phyloP scores from a whole-genome alignment of 2,113 vertebrate species.

The Onychostruthus taczanowskii region DNA sequence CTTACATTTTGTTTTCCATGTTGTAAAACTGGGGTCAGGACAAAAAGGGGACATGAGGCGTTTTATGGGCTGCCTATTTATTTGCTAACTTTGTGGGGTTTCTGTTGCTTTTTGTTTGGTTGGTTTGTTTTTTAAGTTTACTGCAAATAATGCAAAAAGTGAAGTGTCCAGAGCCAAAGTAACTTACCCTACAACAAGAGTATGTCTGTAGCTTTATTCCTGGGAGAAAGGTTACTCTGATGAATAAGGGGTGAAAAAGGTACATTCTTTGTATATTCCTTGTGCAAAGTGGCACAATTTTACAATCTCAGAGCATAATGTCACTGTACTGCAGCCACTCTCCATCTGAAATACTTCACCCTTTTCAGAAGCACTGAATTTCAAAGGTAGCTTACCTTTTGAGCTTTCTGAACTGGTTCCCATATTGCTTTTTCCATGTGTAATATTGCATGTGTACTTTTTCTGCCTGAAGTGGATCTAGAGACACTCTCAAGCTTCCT shows the following conservation, averaged over 20 bases:
- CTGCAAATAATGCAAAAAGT: neutral
- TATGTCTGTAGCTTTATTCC: neutral
- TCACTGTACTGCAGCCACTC: neutral
- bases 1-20: neutral
- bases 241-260: neutral
- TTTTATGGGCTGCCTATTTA: neutral
- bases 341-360: neutral
- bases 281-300: neutral
- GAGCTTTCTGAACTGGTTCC: neutral
- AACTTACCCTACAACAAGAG: neutral
- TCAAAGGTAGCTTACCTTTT: neutral
- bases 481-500: neutral
- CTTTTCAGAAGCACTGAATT: neutral
- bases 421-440: neutral
- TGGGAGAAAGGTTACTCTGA: neutral
- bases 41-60: neutral
- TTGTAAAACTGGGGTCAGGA: neutral
- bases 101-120: neutral
- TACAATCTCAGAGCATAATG: neutral
- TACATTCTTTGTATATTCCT: neutral
- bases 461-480: neutral
- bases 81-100: neutral
- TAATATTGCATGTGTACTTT: neutral
- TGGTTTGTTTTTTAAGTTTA: neutral
- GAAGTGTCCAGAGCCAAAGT: neutral